Evolutionary conservation across 2,113 vertebrate genomes (phyloP).

Genomic region (Laticauda laticaudata): DNA sequence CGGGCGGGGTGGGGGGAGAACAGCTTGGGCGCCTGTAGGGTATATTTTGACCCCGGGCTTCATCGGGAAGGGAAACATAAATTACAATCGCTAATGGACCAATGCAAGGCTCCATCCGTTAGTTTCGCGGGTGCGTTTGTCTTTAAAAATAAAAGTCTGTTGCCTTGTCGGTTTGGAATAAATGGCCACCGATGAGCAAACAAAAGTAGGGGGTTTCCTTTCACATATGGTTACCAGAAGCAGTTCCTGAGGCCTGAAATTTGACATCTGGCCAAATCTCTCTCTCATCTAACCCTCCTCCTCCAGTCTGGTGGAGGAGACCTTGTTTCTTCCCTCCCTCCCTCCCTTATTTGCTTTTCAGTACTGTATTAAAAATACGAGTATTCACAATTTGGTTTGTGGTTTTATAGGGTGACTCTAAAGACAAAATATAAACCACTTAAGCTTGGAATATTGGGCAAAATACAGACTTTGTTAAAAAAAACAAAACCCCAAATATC

Average conservation of each 20-base stretch:
- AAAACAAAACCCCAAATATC: not conserved
- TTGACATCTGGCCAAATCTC: not conserved
- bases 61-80: not conserved
- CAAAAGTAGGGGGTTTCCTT: not conserved
- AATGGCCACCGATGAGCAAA: not conserved
- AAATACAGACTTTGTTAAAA: not conserved
- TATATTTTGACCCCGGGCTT: not conserved
- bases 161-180: not conserved
- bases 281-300: not conserved
- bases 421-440: not conserved
- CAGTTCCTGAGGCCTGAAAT: not conserved
- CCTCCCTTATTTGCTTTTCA: not conserved
- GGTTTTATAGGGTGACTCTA: not conserved
- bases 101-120: too few relatives aligned
- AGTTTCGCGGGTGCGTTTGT: not conserved
- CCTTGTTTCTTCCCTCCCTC: not conserved
- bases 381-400: not conserved
- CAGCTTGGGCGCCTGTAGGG: too few relatives aligned
- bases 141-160: not conserved
- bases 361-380: not conserved
- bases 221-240: not conserved
- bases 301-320: slow-evolving; percentile 1
- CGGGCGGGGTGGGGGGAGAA: not conserved
- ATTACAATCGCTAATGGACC: not conserved
- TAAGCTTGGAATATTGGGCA: not conserved